Percentiles rank a stretch among this genome's conserved stretches.
Conservation (phyloP, 1,140 invertebrate species). For the Holotrichia oblita region DNA sequence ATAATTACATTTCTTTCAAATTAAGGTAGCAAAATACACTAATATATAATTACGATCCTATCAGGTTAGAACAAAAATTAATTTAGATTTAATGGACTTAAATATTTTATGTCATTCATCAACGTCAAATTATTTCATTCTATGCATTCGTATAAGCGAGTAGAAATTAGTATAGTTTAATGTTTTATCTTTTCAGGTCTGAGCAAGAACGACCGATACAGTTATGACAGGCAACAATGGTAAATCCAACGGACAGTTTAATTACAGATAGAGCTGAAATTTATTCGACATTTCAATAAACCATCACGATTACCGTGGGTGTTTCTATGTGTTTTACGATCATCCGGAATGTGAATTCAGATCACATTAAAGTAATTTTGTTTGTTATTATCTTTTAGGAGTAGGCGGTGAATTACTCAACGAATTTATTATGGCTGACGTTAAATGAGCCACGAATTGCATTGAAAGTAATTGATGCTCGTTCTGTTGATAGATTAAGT, state of each 20-base stretch:
- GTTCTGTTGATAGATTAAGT: constrained; percentile 22
- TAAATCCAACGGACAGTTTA: constrained; percentile 27
- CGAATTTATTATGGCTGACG: constrained; percentile 44
- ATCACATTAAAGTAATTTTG: constrained; percentile 46
- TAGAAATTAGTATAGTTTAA: constrained; percentile 25
- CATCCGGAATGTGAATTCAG: constrained; percentile 42
- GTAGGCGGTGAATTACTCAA: constrained; percentile 47
- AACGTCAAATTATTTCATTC: constrained; percentile 35
- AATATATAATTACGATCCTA: constrained; percentile 32
- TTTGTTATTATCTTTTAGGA: constrained; percentile 45
- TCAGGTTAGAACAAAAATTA: constrained; percentile 26
- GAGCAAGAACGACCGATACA: background rate
- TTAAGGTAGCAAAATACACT: constrained; percentile 19
- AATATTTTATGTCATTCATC: constrained; percentile 34
- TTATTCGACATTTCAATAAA: constrained; percentile 38
- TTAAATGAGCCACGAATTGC: constrained; percentile 40
- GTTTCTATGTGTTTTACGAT: constrained; percentile 39
- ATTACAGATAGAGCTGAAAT: constrained; percentile 34
- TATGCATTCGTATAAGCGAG: background rate
- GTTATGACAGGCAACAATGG: constrained; percentile 33
- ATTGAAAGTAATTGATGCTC: constrained; percentile 9
- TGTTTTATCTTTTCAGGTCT: constrained; percentile 19
- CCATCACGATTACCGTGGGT: constrained; percentile 42
- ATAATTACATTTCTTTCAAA: constrained; percentile 22
- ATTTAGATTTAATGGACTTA: constrained; percentile 30